These are phyloP conservation scores for Agrenia bidenticulata DNA, from an alignment of 2,888 invertebrate genomes.

Conservation along the genomic window DNA sequence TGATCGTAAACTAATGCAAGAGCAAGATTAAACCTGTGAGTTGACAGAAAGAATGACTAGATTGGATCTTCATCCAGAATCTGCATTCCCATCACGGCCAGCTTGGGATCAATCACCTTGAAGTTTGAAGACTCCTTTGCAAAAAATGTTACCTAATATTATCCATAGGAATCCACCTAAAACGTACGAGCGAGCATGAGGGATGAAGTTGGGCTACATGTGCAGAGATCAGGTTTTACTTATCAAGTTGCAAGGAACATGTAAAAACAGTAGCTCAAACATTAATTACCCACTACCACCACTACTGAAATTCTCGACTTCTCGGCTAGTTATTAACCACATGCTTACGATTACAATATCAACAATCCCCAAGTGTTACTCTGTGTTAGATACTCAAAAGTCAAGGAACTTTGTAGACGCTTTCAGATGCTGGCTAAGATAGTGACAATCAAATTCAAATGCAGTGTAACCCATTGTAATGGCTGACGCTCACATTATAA, in stretches of 20 bases:
- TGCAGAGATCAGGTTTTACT: slow-evolving; percentile 4
- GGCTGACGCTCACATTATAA: no score
- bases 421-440: neutral
- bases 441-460: neutral
- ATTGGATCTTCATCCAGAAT: slow-evolving; percentile 3
- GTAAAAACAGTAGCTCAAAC: slow-evolving; percentile 4
- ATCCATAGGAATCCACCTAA: no score
- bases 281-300: slow-evolving; percentile 11
- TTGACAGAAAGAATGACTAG: no score
- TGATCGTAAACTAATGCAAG: no score
- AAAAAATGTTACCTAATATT: no score
- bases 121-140: neutral
- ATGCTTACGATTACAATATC: neutral
- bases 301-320: neutral
- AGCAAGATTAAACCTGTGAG: neutral
- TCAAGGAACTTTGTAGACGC: neutral
- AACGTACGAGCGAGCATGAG: neutral
- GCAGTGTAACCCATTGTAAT: no score
- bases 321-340: neutral
- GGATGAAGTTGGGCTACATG: neutral
- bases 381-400: no score
- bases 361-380: neutral
- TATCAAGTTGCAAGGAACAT: slow-evolving; percentile 2
- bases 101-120: slow-evolving; percentile 8
- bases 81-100: slow-evolving; percentile 2